Percentiles rank a stretch among this genome's conserved stretches.
Evolutionary conservation across 2,113 vertebrate genomes (phyloP).

Genomic region (Megaceryle maxima): DNA sequence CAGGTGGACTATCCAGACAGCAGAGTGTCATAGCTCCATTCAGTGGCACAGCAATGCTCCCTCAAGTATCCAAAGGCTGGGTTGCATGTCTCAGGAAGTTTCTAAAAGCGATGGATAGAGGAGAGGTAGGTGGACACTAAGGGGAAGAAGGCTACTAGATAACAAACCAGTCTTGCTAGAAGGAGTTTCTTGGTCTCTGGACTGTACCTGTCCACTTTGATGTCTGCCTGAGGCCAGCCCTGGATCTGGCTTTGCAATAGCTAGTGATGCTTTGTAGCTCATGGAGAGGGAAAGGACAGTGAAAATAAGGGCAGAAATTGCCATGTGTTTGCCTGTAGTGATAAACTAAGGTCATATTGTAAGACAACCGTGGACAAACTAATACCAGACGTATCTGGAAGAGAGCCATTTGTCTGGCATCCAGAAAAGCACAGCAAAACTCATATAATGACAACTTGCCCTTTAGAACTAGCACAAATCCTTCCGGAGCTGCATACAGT

Average conservation of each 20-base stretch:
- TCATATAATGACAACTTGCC: not conserved
- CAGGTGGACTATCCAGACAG: not conserved
- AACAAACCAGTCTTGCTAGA: not conserved
- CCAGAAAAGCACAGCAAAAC: not conserved
- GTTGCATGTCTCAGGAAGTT: not conserved
- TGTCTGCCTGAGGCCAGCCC: not conserved
- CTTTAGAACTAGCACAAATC: constrained; percentile 8
- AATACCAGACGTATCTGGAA: not conserved
- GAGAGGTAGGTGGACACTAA: not conserved
- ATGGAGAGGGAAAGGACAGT: not conserved
- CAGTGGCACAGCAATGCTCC: not conserved
- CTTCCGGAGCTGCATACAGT: not conserved
- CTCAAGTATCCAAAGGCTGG: not conserved
- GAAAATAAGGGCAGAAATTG: not conserved
- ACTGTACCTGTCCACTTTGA: not conserved
- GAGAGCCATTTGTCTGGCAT: not conserved
- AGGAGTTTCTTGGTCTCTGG: not conserved
- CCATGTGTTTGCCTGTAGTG: not conserved
- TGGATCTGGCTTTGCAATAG: not conserved
- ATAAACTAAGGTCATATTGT: not conserved
- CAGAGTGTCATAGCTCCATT: accelerated
- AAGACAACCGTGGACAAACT: not conserved
- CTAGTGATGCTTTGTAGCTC: not conserved
- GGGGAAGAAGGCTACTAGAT: not conserved
- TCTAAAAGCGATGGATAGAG: not conserved